Evolutionary conservation across 2,113 vertebrate species (phyloP).

Genomic region (Eudyptes chrysolophus): DNA sequence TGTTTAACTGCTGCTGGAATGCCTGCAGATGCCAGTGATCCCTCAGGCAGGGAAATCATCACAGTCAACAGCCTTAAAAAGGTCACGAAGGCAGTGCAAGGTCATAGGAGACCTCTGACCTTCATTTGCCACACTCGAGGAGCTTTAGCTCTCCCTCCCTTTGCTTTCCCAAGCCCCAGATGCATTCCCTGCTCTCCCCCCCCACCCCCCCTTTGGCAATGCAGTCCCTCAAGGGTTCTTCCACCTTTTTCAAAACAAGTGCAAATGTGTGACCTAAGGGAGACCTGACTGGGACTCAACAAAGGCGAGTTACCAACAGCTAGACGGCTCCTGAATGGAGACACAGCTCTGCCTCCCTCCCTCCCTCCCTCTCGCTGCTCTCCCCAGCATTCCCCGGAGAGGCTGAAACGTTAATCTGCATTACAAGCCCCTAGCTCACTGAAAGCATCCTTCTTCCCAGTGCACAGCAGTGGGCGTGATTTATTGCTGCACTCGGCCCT

Average conservation of each 20-base stretch:
- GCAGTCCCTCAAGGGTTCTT: constrained; percentile 20
- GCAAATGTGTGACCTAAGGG: constrained; percentile 56
- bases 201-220: neutral
- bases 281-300: neutral
- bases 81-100: constrained; percentile 5
- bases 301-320: constrained; percentile 2
- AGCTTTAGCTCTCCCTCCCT: neutral
- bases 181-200: neutral
- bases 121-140: neutral
- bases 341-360: neutral
- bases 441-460: constrained; percentile 27
- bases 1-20: constrained; percentile 31
- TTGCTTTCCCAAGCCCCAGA: neutral
- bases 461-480: neutral
- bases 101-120: constrained; percentile 41
- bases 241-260: constrained; percentile 31
- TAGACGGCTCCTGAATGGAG: constrained; percentile 5
- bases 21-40: constrained; percentile 2
- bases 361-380: neutral
- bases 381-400: neutral
- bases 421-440: constrained; percentile 22
- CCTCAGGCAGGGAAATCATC: constrained; percentile 42
- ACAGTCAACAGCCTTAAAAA: constrained; percentile 34
- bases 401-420: constrained; percentile 33
- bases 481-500: neutral